Percentiles rank a stretch among this genome's conserved stretches.
These are phyloP conservation scores for Drosophila leontia DNA, from an alignment of 1,140 invertebrate species.

Conservation along the genomic window DNA sequence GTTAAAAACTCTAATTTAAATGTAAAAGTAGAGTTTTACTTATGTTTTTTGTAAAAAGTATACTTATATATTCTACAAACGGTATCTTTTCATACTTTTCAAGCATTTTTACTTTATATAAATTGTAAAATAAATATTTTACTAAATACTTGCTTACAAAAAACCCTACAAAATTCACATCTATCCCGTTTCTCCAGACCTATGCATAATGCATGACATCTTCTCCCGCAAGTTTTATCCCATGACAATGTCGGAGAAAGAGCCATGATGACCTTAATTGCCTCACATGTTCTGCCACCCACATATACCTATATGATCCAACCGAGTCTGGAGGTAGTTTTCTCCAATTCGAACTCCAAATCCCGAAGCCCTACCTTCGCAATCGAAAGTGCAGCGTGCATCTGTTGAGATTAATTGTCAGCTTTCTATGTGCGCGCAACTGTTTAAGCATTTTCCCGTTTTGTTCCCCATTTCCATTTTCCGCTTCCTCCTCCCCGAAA, in stretches of 20 bases:
- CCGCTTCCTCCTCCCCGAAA: slow-evolving; percentile 12
- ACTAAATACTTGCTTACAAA: no score
- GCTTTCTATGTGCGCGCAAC: slow-evolving; percentile 64
- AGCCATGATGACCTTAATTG: slow-evolving; percentile 61
- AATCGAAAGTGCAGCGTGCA: slow-evolving; percentile 48
- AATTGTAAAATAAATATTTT: not conserved
- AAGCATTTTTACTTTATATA: no score
- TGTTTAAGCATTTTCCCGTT: slow-evolving; percentile 61
- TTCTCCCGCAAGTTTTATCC: slow-evolving; percentile 9
- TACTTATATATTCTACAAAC: not conserved
- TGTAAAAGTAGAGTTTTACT: not conserved
- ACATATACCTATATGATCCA: slow-evolving; percentile 29
- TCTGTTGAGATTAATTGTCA: slow-evolving; percentile 70
- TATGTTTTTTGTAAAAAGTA: not conserved
- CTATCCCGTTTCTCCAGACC: not conserved
- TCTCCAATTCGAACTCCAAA: slow-evolving; percentile 40
- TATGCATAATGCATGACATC: slow-evolving; percentile 63
- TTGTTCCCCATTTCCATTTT: slow-evolving; percentile 42
- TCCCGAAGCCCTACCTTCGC: slow-evolving; percentile 32
- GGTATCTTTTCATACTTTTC: not conserved
- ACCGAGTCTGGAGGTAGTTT: slow-evolving; percentile 59
- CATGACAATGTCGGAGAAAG: slow-evolving; percentile 45
- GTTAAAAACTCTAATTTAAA: not conserved
- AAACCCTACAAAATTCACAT: slow-evolving; percentile 1
- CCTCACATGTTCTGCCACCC: slow-evolving; percentile 67